phyloP scores from a whole-genome alignment of 1,140 invertebrate genomes.

The Trichonephila inaurata region DNA sequence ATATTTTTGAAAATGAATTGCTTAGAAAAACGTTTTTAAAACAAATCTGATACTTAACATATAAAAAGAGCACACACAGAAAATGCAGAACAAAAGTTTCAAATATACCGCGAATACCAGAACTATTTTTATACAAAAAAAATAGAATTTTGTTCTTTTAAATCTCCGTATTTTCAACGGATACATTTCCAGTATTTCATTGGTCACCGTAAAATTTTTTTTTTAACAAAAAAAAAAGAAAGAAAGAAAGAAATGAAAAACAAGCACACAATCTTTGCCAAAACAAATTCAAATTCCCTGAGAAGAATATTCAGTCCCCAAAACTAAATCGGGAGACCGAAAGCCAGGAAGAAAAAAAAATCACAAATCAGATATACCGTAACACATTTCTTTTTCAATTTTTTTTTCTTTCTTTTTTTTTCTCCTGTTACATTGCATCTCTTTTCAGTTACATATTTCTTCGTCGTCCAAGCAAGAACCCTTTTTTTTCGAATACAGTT shows the following conservation, averaged over 20 bases:
- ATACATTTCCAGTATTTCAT: not conserved
- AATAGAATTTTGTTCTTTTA: no score
- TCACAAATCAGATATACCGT: slow-evolving; percentile 36
- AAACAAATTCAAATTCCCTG: not conserved
- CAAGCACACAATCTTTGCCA: not conserved
- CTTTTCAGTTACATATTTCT: slow-evolving; percentile 37
- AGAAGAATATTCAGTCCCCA: slow-evolving; percentile 6
- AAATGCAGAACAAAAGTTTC: no score
- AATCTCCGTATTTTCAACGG: not conserved
- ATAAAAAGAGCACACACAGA: no score
- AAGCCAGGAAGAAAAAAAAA: not conserved
- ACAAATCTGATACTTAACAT: no score
- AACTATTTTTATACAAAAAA: no score
- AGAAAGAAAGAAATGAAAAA: no score
- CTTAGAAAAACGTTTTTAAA: no score
- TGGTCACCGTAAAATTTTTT: not conserved
- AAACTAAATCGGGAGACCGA: not conserved
- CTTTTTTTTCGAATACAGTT: not conserved
- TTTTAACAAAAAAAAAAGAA: no score
- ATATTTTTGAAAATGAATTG: no score
- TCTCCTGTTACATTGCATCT: not conserved
- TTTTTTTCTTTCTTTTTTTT: no score
- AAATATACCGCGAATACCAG: no score
- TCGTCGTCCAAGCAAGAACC: not conserved
- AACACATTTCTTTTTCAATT: slow-evolving; percentile 7